A percentile compares a stretch with the other conserved stretches of the same genome.
Conservation (phyloP, 2,113 vertebrate genomes). For the Pica pica region DNA sequence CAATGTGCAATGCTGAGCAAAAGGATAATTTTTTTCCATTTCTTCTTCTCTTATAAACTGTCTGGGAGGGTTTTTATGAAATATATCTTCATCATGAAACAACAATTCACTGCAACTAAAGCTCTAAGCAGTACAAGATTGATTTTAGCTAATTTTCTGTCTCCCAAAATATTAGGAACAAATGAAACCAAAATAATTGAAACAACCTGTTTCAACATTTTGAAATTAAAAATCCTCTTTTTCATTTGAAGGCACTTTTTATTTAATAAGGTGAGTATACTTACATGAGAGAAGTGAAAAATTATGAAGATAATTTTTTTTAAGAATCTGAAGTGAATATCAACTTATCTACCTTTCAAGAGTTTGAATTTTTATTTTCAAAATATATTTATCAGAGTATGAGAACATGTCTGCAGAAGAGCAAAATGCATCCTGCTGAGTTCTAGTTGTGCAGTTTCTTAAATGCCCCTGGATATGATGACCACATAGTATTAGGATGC, state of each 20-base stretch:
- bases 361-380: not conserved
- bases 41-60: not conserved
- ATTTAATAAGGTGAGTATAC: not conserved
- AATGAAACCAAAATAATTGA: not conserved
- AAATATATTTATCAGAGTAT: not conserved
- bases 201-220: not conserved
- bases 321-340: not conserved
- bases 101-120: not conserved
- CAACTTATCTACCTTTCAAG: not conserved
- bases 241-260: not conserved
- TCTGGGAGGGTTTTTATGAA: not conserved
- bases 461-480: not conserved
- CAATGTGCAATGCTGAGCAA: not conserved
- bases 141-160: not conserved
- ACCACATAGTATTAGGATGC: not conserved
- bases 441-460: not conserved
- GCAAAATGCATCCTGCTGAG: not conserved
- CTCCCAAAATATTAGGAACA: not conserved
- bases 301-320: not conserved
- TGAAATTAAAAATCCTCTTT: not conserved
- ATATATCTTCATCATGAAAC: not conserved
- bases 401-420: not conserved
- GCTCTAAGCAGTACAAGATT: not conserved
- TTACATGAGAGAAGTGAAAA: not conserved
- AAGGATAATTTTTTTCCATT: not conserved